Evolutionary conservation across 2,888 invertebrate species (phyloP).

Genomic region (Allacma fusca): DNA sequence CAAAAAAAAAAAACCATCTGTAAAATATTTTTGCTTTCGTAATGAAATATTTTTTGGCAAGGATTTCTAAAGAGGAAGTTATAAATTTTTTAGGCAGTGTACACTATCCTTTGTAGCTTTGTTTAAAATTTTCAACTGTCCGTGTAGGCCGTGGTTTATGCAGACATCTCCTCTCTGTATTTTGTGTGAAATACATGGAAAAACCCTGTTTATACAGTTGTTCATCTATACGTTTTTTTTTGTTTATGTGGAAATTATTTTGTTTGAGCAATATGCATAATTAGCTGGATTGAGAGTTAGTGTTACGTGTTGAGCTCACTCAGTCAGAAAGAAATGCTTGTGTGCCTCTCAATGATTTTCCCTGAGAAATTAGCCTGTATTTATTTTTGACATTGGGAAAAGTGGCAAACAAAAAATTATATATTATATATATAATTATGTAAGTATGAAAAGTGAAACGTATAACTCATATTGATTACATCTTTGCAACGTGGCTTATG

Average conservation of each 20-base stretch:
- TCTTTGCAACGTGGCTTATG: background rate
- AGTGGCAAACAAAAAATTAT: too few species aligned
- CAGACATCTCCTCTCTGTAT: background rate
- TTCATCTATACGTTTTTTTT: background rate
- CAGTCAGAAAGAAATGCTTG: background rate
- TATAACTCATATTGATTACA: background rate
- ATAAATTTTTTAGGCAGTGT: background rate
- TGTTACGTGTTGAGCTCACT: background rate
- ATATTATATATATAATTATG: background rate
- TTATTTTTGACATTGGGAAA: too few species aligned
- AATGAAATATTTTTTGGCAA: constrained; percentile 16
- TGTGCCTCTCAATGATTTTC: background rate
- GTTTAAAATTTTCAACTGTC: too few species aligned
- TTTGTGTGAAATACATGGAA: background rate
- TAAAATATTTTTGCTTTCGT: constrained; percentile 17
- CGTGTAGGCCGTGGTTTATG: background rate
- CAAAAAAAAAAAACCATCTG: background rate
- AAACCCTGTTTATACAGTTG: background rate
- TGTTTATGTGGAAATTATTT: background rate
- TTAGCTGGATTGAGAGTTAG: background rate
- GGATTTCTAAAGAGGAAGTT: constrained; percentile 14
- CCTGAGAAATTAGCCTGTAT: too few species aligned
- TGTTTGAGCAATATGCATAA: too few species aligned
- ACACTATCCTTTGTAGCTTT: background rate
- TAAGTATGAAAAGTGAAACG: background rate